Conservation (phyloP, 2,797 vertebrate genomes). For the Artibeus jamaicensis region DNA sequence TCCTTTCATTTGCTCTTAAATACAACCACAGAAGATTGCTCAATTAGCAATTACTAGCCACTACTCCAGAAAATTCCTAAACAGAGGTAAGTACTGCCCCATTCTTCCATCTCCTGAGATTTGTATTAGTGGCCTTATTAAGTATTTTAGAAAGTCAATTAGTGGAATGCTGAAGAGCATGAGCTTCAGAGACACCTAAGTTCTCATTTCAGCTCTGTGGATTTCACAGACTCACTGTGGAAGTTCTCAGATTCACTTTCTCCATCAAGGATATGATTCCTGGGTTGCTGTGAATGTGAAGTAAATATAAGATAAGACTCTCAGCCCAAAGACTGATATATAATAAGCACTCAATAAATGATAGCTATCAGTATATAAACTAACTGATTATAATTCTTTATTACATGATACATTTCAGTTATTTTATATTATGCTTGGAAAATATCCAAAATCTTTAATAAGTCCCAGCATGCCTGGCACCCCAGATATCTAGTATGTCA, state of each 20-base stretch:
- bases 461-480: neutral
- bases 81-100: neutral
- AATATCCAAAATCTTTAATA: neutral
- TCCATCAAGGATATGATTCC: neutral
- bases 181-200: neutral
- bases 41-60: neutral
- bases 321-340: neutral
- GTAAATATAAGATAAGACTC: neutral
- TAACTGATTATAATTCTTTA: neutral
- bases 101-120: neutral
- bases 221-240: neutral
- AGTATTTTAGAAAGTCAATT: neutral
- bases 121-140: neutral
- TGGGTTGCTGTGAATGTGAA: neutral
- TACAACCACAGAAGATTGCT: neutral
- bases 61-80: conserved; percentile 25
- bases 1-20: neutral
- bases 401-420: neutral
- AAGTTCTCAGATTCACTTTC: neutral
- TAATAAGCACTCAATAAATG: neutral
- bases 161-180: neutral
- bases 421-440: neutral
- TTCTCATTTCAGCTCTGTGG: neutral
- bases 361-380: neutral
- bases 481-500: too few relatives aligned